A percentile compares a stretch with the other conserved stretches of the same genome.
These are phyloP conservation scores for Psittacula cyanocephala DNA, from an alignment of 2,113 vertebrate species.

Conservation along the genomic window DNA sequence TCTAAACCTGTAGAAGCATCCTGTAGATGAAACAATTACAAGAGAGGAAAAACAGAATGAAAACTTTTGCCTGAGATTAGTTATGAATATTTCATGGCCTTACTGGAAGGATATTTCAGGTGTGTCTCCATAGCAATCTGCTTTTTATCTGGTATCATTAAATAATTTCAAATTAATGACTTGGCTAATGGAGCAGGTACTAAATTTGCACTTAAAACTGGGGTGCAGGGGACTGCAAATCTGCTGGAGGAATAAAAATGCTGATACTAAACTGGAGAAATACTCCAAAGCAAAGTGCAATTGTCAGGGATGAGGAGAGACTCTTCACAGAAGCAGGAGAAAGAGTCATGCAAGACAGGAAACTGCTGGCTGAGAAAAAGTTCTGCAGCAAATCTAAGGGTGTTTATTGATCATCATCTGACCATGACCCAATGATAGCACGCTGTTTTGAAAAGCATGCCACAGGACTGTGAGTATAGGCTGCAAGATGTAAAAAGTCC, in stretches of 20 bases:
- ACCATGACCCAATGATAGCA: neutral
- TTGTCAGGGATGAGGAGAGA: neutral
- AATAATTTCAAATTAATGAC: conserved; percentile 16
- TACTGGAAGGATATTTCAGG: conserved; percentile 18
- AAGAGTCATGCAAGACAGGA: neutral
- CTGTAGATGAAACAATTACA: neutral
- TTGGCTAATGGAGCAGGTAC: neutral
- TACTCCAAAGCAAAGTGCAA: neutral
- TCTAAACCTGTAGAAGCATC: neutral
- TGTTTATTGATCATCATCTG: neutral
- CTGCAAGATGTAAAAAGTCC: neutral
- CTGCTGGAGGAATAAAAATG: neutral
- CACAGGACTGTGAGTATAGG: neutral
- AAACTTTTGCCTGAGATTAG: conserved; percentile 1
- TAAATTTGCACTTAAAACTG: neutral
- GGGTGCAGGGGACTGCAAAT: neutral
- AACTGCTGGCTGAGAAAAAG: neutral
- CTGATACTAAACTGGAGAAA: neutral
- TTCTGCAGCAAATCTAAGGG: neutral
- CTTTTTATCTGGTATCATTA: neutral
- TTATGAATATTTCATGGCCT: conserved; percentile 39
- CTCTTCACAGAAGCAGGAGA: neutral
- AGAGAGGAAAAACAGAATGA: neutral
- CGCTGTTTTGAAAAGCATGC: neutral
- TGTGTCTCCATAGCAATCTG: conserved; percentile 37